Conservation (phyloP, 2,113 vertebrate genomes). For the Gambusia holbrooki region DNA sequence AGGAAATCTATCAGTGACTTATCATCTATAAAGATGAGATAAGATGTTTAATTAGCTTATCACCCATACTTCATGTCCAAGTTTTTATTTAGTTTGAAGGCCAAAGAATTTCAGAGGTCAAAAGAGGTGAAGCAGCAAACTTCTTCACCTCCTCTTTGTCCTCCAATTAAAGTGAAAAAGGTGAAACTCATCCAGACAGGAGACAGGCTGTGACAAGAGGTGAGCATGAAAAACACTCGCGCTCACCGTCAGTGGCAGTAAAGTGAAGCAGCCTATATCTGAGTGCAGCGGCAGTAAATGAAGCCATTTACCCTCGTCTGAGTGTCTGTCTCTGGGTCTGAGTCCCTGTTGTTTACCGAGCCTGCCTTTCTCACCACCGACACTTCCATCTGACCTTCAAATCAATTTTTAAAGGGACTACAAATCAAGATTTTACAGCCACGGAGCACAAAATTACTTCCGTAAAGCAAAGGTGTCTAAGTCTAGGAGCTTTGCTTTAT, state of each 20-base stretch:
- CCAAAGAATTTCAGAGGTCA: neutral
- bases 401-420: conserved; percentile 31
- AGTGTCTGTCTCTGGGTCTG: neutral
- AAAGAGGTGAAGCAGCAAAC: conserved; percentile 3
- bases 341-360: conserved; percentile 19
- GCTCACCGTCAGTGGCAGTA: neutral
- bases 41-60: conserved; percentile 23
- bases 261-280: conserved; percentile 1
- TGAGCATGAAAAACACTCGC: neutral
- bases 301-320: conserved; percentile 27
- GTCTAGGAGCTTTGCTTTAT: neutral
- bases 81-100: conserved; percentile 9
- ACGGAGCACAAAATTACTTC: neutral
- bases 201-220: conserved; percentile 1
- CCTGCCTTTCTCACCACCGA: neutral
- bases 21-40: neutral
- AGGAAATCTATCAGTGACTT: conserved; percentile 11
- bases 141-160: neutral
- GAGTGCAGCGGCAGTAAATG: neutral
- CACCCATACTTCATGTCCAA: neutral
- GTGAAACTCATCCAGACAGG: conserved; percentile 16
- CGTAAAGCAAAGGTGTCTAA: neutral
- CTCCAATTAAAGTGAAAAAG: conserved; percentile 14
- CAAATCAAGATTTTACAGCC: conserved; percentile 37
- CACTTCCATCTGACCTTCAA: conserved; percentile 34